Conservation (phyloP, 2,113 vertebrate genomes). For the Zootoca vivipara region DNA sequence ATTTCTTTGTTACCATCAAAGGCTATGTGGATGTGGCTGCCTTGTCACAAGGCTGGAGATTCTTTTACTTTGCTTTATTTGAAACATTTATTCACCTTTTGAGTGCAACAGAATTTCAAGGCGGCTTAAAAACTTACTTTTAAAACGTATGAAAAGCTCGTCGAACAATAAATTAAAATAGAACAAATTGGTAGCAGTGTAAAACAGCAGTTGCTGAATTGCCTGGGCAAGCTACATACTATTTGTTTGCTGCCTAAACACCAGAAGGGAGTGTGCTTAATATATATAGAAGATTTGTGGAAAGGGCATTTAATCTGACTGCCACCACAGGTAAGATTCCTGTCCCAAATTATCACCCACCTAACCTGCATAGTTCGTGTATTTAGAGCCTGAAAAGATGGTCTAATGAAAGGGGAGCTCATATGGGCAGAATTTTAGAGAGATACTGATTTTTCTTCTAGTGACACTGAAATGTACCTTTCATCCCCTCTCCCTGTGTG, state of each 20-base stretch:
- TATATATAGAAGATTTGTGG: background rate
- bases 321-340: background rate
- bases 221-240: too few relatives aligned
- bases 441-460: background rate
- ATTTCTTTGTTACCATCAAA: background rate
- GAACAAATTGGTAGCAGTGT: background rate
- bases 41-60: background rate
- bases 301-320: background rate
- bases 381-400: background rate
- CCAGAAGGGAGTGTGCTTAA: background rate
- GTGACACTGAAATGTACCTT: background rate
- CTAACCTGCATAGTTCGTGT: background rate
- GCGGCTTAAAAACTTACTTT: background rate
- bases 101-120: background rate
- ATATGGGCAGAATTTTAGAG: background rate
- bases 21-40: background rate
- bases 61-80: background rate
- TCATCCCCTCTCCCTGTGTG: background rate
- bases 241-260: background rate
- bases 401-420: background rate
- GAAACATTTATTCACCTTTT: background rate
- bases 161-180: background rate
- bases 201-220: background rate
- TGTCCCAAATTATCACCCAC: background rate
- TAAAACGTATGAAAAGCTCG: background rate